Conservation (phyloP, 2,888 invertebrate species). For the Temnothorax rugatulus region DNA sequence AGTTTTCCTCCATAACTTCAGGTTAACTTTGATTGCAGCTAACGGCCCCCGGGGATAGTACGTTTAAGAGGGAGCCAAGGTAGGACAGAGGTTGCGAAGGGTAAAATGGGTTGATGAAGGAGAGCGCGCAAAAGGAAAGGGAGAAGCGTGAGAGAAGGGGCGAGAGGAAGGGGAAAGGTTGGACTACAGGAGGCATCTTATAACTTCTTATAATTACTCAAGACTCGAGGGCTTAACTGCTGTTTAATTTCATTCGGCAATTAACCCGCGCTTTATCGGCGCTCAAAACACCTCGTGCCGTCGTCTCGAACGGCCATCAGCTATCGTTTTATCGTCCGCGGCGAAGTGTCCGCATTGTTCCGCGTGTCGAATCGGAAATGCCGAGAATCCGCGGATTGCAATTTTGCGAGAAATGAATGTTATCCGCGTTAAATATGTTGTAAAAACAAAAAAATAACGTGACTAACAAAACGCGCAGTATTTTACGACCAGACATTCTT, state of each 20-base stretch:
- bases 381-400: slow-evolving; percentile 5
- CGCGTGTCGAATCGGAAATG: not conserved
- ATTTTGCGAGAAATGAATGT: slow-evolving; percentile 20
- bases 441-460: not conserved
- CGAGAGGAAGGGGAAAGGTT: slow-evolving; percentile 63
- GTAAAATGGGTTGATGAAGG: slow-evolving; percentile 68
- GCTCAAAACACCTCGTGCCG: slow-evolving; percentile 73
- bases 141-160: slow-evolving; percentile 42
- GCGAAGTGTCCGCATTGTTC: slow-evolving; percentile 25
- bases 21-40: slow-evolving; percentile 85
- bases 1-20: slow-evolving; percentile 83
- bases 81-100: slow-evolving; percentile 62
- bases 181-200: slow-evolving; percentile 79
- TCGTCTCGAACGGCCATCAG: slow-evolving; percentile 43
- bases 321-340: slow-evolving; percentile 34
- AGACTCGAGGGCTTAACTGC: slow-evolving; percentile 83
- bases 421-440: not conserved
- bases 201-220: slow-evolving; percentile 85
- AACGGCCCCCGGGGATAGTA: slow-evolving; percentile 82
- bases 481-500: not conserved
- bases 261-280: slow-evolving; percentile 83
- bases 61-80: slow-evolving; percentile 77
- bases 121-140: slow-evolving; percentile 41
- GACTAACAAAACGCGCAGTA: not conserved
- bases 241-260: slow-evolving; percentile 84